phyloP scores from a whole-genome alignment of 2,888 invertebrate species.

The Ornithoptera alexandrae region DNA sequence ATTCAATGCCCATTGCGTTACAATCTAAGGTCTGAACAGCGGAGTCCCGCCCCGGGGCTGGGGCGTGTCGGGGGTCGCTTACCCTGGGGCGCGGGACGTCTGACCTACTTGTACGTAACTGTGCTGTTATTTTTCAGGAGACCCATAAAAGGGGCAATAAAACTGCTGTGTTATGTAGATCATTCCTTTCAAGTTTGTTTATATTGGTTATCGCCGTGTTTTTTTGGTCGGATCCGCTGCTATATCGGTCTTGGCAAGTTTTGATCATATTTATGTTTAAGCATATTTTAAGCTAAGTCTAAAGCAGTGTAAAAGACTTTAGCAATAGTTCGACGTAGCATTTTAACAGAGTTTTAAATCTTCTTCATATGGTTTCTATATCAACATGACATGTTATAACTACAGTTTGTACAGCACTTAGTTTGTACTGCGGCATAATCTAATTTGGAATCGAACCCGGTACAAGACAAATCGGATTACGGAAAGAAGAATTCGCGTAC shows the following conservation, averaged over 20 bases:
- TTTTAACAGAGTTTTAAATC: too few relatives aligned
- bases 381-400: too few relatives aligned
- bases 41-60: neutral
- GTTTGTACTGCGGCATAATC: neutral
- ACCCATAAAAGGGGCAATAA: conserved; percentile 16
- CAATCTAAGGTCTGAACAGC: conserved; percentile 1
- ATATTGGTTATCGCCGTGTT: neutral
- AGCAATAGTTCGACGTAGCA: too few relatives aligned
- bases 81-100: neutral
- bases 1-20: conserved; percentile 16
- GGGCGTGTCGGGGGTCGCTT: neutral
- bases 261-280: too few relatives aligned
- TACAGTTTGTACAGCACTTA: too few relatives aligned
- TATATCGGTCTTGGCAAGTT: too few relatives aligned
- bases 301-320: too few relatives aligned
- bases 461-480: neutral
- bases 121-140: conserved; percentile 14
- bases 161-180: conserved; percentile 4
- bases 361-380: too few relatives aligned
- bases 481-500: neutral
- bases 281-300: too few relatives aligned
- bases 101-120: conserved; percentile 16
- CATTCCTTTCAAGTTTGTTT: conserved; percentile 4
- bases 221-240: too few relatives aligned
- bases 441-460: neutral